Evolutionary conservation across 2,888 invertebrate genomes (phyloP).

Genomic region (Auanema sp.): DNA sequence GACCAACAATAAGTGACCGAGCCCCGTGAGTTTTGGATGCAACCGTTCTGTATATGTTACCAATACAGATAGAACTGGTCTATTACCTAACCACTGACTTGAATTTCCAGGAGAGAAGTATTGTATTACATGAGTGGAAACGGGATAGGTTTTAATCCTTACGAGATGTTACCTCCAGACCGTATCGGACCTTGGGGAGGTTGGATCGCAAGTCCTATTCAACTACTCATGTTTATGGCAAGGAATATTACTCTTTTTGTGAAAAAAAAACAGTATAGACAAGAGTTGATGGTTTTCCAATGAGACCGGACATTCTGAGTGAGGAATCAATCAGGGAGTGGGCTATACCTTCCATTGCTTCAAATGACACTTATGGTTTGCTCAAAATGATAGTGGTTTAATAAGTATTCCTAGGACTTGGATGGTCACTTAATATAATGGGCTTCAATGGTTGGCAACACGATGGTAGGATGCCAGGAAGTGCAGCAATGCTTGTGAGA

Average conservation of each 20-base stretch:
- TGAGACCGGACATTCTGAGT: slow-evolving; percentile 47
- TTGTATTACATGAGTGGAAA: slow-evolving; percentile 62
- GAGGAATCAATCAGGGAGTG: slow-evolving; percentile 47
- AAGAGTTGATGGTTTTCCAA: slow-evolving; percentile 52
- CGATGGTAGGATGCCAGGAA: slow-evolving; percentile 62
- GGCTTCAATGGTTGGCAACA: slow-evolving; percentile 64
- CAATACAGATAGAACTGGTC: background rate
- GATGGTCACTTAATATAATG: slow-evolving; percentile 63
- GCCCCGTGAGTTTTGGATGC: slow-evolving; percentile 38
- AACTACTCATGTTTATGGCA: slow-evolving; percentile 56
- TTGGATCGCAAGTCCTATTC: slow-evolving; percentile 63
- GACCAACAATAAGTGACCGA: slow-evolving; percentile 55
- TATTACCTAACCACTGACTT: slow-evolving; percentile 1
- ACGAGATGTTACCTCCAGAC: slow-evolving; percentile 60
- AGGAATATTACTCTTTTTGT: slow-evolving; percentile 1
- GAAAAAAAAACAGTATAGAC: slow-evolving; percentile 29
- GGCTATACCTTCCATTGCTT: slow-evolving; percentile 49
- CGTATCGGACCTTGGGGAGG: slow-evolving; percentile 63
- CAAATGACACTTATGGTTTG: slow-evolving; percentile 60
- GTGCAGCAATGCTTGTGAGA: slow-evolving; percentile 55
- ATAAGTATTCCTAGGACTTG: slow-evolving; percentile 44
- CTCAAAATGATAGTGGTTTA: background rate
- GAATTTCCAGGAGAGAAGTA: slow-evolving; percentile 53
- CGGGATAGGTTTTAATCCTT: slow-evolving; percentile 60
- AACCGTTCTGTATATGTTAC: background rate